These are phyloP conservation scores for Symphodus melops DNA, from an alignment of 2,113 vertebrate species.

Conservation along the genomic window DNA sequence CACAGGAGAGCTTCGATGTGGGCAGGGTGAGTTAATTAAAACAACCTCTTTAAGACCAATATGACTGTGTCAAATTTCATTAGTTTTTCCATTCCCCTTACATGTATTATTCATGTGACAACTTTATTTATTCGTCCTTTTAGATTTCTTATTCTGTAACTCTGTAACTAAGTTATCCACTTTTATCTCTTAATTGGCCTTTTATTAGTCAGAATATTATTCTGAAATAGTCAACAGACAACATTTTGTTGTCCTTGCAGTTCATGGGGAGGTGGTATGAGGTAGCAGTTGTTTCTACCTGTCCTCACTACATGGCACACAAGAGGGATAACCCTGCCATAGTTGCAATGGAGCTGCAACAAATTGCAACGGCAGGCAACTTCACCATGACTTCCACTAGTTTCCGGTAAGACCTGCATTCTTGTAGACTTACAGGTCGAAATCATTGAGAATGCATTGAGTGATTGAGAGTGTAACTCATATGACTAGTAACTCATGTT, in stretches of 20 bases:
- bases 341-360: slow-evolving; percentile 82
- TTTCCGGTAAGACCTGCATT: slow-evolving; percentile 45
- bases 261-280: slow-evolving; percentile 90
- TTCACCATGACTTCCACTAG: slow-evolving; percentile 55
- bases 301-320: slow-evolving; percentile 83
- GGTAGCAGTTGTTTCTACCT: slow-evolving; percentile 84
- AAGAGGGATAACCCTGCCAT: slow-evolving; percentile 78
- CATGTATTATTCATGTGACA: too few relatives aligned
- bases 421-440: neutral
- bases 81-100: too few relatives aligned
- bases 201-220: too few relatives aligned
- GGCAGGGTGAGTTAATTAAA: slow-evolving; percentile 79
- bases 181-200: too few relatives aligned
- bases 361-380: slow-evolving; percentile 20
- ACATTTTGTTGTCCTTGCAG: slow-evolving; percentile 52
- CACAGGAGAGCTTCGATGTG: slow-evolving; percentile 88
- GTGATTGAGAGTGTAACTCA: too few relatives aligned
- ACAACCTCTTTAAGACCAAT: neutral
- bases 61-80: neutral
- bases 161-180: too few relatives aligned
- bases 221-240: neutral
- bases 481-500: too few relatives aligned
- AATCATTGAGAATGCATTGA: too few relatives aligned
- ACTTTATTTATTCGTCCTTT: too few relatives aligned
- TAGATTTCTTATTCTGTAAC: too few relatives aligned